phyloP scores from a whole-genome alignment of 2,797 vertebrate genomes.

The Oryzias sinensis region DNA sequence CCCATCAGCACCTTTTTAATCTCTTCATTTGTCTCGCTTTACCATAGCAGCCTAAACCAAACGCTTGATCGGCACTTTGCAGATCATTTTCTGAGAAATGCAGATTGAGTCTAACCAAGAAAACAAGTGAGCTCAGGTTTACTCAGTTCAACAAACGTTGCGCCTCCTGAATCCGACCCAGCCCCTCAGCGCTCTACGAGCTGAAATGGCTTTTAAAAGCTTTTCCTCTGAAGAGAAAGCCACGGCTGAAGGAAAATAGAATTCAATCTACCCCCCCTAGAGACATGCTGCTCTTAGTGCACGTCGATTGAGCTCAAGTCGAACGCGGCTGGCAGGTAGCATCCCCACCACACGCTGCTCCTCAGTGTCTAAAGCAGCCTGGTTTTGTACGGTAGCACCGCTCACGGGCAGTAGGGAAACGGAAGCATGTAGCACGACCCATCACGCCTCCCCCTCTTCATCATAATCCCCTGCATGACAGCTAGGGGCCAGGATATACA shows the following conservation, averaged over 20 bases:
- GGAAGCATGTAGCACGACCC: conserved; percentile 57
- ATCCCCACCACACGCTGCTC: background rate
- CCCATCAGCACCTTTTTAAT: background rate
- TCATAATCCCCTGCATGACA: conserved; percentile 67
- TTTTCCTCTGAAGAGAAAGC: conserved; percentile 33
- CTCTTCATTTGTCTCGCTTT: background rate
- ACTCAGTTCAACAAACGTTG: conserved; percentile 30
- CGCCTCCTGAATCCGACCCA: conserved; percentile 20
- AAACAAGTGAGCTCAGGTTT: conserved; percentile 7
- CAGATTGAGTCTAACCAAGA: conserved; percentile 6
- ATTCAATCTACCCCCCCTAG: conserved; percentile 33
- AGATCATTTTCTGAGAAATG: background rate
- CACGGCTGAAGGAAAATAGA: conserved; percentile 23
- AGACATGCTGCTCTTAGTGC: conserved; percentile 29
- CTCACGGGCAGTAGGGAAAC: conserved; percentile 44
- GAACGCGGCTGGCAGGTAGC: conserved; percentile 8
- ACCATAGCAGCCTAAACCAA: background rate
- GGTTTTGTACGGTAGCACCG: conserved; percentile 39
- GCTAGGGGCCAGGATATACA: conserved; percentile 66
- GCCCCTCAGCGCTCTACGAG: conserved; percentile 22
- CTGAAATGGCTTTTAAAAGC: conserved; percentile 40
- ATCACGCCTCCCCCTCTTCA: conserved; percentile 44
- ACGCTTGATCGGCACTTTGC: background rate
- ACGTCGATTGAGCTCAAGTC: conserved; percentile 19
- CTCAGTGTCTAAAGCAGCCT: conserved; percentile 8